Evolutionary conservation across 2,888 invertebrate genomes (phyloP).

Genomic region (Cheilosia urbana): DNA sequence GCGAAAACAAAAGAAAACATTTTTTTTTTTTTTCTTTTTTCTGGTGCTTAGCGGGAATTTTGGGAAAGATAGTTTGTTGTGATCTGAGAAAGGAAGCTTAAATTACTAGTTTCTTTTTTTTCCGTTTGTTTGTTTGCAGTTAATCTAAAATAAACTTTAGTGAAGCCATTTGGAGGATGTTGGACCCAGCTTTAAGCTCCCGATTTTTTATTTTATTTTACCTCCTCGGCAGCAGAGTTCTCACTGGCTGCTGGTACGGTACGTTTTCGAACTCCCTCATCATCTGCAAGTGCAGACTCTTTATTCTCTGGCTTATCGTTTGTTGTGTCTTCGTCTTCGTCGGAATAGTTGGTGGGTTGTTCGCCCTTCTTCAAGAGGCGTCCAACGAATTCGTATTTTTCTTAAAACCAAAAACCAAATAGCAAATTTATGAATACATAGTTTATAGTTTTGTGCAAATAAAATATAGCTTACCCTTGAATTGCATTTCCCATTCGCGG

Average conservation of each 20-base stretch:
- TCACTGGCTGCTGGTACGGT: constrained; percentile 41
- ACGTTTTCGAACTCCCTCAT: constrained; percentile 77
- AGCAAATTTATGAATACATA: neutral
- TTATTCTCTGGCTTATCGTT: constrained; percentile 73
- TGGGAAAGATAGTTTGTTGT: constrained; percentile 44
- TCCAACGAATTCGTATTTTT: constrained; percentile 97
- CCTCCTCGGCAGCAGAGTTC: constrained; percentile 75
- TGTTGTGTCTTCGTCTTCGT: constrained; percentile 88
- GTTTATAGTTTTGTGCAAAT: too few species aligned
- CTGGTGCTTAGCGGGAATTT: constrained; percentile 40
- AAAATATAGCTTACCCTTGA: constrained; percentile 88
- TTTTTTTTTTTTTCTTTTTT: constrained; percentile 22
- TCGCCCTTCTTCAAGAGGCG: constrained; percentile 95
- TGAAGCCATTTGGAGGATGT: constrained; percentile 53
- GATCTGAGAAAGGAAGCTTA: constrained; percentile 57
- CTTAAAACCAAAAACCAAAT: constrained; percentile 84
- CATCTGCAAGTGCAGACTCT: constrained; percentile 39
- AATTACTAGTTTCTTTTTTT: constrained; percentile 57
- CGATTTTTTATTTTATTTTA: constrained; percentile 72
- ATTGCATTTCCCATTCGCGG: constrained; percentile 98
- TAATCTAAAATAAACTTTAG: constrained; percentile 50
- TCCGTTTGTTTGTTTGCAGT: constrained; percentile 45
- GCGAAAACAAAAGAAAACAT: constrained; percentile 4
- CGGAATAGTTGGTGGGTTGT: constrained; percentile 94
- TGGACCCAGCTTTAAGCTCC: constrained; percentile 48